phyloP scores from a whole-genome alignment of 1,140 invertebrate genomes.

The Panagrolaimus sp. region DNA sequence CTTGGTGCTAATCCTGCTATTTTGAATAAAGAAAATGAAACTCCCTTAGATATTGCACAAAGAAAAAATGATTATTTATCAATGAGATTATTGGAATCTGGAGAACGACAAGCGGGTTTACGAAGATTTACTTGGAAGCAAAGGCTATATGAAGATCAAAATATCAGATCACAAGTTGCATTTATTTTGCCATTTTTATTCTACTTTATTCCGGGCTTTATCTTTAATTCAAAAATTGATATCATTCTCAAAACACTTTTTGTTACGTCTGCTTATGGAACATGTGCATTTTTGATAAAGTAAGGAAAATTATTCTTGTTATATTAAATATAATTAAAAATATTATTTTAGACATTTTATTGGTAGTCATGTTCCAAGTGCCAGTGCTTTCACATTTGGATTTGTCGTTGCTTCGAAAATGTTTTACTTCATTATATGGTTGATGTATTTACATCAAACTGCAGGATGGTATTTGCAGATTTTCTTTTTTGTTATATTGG shows the following conservation, averaged over 20 bases:
- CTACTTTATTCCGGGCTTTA: slow-evolving; percentile 78
- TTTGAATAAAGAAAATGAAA: slow-evolving; percentile 42
- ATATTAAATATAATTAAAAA: not conserved
- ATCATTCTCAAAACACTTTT: slow-evolving; percentile 72
- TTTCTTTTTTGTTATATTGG: slow-evolving; percentile 8
- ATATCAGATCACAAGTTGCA: slow-evolving; percentile 63
- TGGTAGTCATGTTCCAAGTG: not conserved
- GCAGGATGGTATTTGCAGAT: slow-evolving; percentile 16
- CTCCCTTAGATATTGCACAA: slow-evolving; percentile 50
- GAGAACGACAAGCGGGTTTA: slow-evolving; percentile 42
- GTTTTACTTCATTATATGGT: slow-evolving; percentile 9
- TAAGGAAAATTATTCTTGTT: not conserved
- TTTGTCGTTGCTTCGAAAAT: not conserved
- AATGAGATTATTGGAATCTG: slow-evolving; percentile 43
- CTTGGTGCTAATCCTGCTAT: slow-evolving; percentile 29
- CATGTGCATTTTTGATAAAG: slow-evolving; percentile 21
- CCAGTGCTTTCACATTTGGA: slow-evolving; percentile 4
- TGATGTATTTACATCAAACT: slow-evolving; percentile 8
- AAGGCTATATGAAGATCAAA: slow-evolving; percentile 68
- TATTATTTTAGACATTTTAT: not conserved
- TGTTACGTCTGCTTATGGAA: slow-evolving; percentile 31
- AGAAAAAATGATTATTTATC: slow-evolving; percentile 48
- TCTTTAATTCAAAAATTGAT: slow-evolving; percentile 72
- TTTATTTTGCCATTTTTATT: slow-evolving; percentile 74
- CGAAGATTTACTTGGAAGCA: slow-evolving; percentile 60